These are phyloP conservation scores for Orthosia cruda DNA, from an alignment of 2,888 invertebrate species.

Conservation along the genomic window DNA sequence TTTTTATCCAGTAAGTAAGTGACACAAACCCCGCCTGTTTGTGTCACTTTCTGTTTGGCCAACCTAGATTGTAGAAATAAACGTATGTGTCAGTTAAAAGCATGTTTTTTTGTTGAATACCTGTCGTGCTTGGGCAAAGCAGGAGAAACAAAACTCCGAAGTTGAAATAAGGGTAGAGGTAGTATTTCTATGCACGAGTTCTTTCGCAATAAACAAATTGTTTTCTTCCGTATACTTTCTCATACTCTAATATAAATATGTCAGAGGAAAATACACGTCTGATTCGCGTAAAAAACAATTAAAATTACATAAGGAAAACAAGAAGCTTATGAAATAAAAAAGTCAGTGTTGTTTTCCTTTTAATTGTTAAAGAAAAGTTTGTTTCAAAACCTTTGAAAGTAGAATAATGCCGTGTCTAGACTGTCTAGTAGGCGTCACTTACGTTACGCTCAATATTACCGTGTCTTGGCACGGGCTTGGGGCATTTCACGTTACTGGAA, in stretches of 20 bases:
- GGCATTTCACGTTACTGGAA: background rate
- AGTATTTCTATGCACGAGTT: too few species aligned
- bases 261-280: background rate
- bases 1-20: background rate
- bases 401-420: background rate
- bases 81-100: too few species aligned
- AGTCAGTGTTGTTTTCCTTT: background rate
- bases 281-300: background rate
- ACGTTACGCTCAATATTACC: background rate
- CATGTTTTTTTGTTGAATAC: too few species aligned
- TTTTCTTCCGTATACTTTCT: too few species aligned
- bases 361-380: slow-evolving; percentile 5
- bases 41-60: too few species aligned
- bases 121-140: too few species aligned
- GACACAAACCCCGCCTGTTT: too few species aligned
- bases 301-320: background rate
- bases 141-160: too few species aligned
- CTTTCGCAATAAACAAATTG: too few species aligned
- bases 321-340: background rate
- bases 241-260: background rate
- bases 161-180: too few species aligned
- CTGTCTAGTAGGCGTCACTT: background rate
- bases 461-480: background rate
- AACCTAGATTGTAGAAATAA: too few species aligned
- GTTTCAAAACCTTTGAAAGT: background rate